phyloP scores from a whole-genome alignment of 2,113 vertebrate species.

The Paraplagusia blochii region DNA sequence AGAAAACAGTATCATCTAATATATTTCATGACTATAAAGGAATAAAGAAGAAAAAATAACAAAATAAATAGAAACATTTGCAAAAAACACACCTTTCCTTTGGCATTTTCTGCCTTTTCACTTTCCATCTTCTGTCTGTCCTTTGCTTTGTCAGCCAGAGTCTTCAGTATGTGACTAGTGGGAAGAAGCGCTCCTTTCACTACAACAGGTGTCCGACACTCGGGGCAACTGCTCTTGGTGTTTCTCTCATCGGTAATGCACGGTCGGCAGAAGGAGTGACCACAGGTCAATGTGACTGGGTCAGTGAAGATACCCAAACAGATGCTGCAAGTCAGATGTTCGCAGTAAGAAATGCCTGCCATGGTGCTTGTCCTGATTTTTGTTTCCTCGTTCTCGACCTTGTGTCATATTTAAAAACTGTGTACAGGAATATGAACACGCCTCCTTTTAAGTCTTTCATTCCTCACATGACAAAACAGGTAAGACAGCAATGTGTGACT shows the following conservation, averaged over 20 bases:
- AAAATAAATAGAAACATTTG: too few species aligned
- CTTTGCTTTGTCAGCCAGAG: conserved; percentile 29
- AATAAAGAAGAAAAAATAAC: too few species aligned
- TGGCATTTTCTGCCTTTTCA: background rate
- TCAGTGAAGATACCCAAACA: conserved; percentile 62
- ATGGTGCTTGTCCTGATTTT: background rate
- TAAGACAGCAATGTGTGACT: too few species aligned
- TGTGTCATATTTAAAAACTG: background rate
- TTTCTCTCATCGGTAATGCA: conserved; percentile 40
- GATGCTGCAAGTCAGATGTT: conserved; percentile 59
- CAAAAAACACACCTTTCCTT: conserved; percentile 3
- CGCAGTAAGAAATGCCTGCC: conserved; percentile 18
- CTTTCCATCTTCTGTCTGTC: background rate
- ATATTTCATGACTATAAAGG: too few species aligned
- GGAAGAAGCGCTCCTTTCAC: conserved; percentile 18
- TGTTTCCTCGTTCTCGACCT: background rate
- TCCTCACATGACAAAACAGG: background rate
- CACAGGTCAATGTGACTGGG: conserved; percentile 59
- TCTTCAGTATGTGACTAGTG: conserved; percentile 40
- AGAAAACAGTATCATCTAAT: too few species aligned
- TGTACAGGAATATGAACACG: too few species aligned
- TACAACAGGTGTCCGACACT: conserved; percentile 26
- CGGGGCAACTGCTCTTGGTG: conserved; percentile 31
- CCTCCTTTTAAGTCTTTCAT: background rate
- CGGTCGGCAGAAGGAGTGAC: conserved; percentile 62